Conservation (phyloP, 2,888 invertebrate species). For the Perizoma flavofasciatum region DNA sequence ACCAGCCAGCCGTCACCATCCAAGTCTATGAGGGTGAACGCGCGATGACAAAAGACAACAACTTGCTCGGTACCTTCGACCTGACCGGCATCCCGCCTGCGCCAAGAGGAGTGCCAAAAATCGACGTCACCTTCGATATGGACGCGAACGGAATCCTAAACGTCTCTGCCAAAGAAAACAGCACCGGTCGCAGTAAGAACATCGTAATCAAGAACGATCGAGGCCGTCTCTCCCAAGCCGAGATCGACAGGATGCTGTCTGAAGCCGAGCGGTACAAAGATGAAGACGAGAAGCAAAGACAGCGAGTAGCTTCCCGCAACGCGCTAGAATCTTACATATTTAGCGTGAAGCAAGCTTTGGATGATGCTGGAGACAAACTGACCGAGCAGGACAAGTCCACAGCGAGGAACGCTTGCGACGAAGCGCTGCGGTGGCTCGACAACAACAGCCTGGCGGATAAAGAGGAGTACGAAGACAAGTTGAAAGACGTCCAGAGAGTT, state of each 20-base stretch:
- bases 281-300: slow-evolving; percentile 23
- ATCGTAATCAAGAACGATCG: slow-evolving; percentile 27
- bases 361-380: slow-evolving; percentile 22
- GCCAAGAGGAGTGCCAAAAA: slow-evolving; percentile 24
- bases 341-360: slow-evolving; percentile 24
- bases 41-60: slow-evolving; percentile 27
- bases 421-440: slow-evolving; percentile 86
- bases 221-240: slow-evolving; percentile 24
- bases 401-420: slow-evolving; percentile 68
- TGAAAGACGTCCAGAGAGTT: slow-evolving; percentile 23
- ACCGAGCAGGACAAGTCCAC: slow-evolving; percentile 32
- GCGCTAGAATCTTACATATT: slow-evolving; percentile 25
- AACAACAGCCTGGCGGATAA: slow-evolving; percentile 64
- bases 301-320: slow-evolving; percentile 20
- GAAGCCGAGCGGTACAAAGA: slow-evolving; percentile 25
- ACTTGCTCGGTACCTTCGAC: slow-evolving; percentile 24
- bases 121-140: slow-evolving; percentile 26
- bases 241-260: slow-evolving; percentile 25
- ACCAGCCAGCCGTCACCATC: slow-evolving; percentile 28
- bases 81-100: slow-evolving; percentile 24
- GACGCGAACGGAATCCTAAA: slow-evolving; percentile 27
- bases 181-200: slow-evolving; percentile 28
- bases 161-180: slow-evolving; percentile 27
- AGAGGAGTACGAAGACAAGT: slow-evolving; percentile 23
- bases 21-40: slow-evolving; percentile 26